These are phyloP conservation scores for Sitta carolinensis DNA, from an alignment of 2,797 vertebrate species.

Conservation along the genomic window DNA sequence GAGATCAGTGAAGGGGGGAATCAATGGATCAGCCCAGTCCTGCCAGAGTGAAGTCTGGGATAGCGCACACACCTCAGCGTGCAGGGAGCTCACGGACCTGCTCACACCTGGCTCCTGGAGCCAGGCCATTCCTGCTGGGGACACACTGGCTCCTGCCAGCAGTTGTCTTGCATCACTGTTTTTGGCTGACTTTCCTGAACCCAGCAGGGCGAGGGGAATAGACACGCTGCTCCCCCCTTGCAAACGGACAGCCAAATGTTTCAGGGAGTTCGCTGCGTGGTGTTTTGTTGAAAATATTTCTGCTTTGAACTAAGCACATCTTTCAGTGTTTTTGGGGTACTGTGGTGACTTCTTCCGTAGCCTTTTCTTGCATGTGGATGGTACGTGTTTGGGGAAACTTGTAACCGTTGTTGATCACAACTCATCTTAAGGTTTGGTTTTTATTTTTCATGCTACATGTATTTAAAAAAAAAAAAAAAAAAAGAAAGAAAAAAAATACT, in stretches of 20 bases:
- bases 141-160: neutral
- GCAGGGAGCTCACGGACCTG: neutral
- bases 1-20: neutral
- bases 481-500: neutral
- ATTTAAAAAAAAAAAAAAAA: neutral
- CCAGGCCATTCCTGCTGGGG: neutral
- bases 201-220: slow-evolving; percentile 32
- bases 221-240: neutral
- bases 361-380: slow-evolving; percentile 70
- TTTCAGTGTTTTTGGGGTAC: slow-evolving; percentile 42
- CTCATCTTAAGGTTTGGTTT: slow-evolving; percentile 37
- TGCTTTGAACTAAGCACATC: slow-evolving; percentile 50
- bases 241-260: slow-evolving; percentile 21
- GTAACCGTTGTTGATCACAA: slow-evolving; percentile 13
- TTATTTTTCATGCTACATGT: slow-evolving; percentile 23
- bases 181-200: slow-evolving; percentile 29
- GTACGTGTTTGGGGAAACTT: slow-evolving; percentile 57
- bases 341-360: slow-evolving; percentile 53
- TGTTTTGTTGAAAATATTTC: slow-evolving; percentile 38
- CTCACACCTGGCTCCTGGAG: neutral
- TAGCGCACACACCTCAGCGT: neutral
- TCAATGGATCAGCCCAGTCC: neutral
- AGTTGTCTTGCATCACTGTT: neutral
- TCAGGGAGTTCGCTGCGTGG: slow-evolving; percentile 48
- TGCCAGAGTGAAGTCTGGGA: slow-evolving; percentile 14